A percentile compares a stretch with the other conserved stretches of the same genome.
Conservation (phyloP, 2,113 vertebrate species). For the Chrysochloris asiatica region DNA sequence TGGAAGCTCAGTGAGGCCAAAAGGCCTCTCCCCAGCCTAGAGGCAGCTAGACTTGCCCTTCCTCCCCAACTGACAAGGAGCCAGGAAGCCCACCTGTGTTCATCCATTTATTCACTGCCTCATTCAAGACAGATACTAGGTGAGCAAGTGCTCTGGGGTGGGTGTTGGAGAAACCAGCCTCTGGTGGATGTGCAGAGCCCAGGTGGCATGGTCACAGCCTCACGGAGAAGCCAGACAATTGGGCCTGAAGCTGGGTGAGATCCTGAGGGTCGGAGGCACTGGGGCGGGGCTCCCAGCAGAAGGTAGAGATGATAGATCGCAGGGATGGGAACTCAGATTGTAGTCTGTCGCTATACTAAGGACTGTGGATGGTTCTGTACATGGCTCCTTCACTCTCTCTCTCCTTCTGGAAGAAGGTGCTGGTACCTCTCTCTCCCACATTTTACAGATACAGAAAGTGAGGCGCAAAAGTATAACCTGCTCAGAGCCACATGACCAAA, state of each 20-base stretch:
- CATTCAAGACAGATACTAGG: too few species aligned
- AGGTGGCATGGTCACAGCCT: not conserved
- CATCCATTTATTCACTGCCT: not conserved
- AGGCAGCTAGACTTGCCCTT: not conserved
- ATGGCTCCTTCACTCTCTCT: not conserved
- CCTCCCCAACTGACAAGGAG: not conserved
- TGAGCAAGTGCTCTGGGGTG: not conserved
- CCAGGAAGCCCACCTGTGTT: not conserved
- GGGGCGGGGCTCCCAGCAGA: not conserved
- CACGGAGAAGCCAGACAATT: not conserved
- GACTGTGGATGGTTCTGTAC: not conserved
- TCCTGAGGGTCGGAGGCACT: not conserved
- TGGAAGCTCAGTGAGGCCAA: not conserved
- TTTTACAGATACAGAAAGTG: constrained; percentile 5
- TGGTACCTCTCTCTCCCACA: not conserved
- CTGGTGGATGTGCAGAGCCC: not conserved
- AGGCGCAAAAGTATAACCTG: not conserved
- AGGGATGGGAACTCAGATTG: not conserved
- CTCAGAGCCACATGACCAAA: not conserved
- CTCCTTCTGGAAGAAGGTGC: not conserved
- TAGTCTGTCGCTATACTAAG: rapidly evolving
- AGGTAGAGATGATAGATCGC: not conserved
- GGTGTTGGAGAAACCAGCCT: not conserved
- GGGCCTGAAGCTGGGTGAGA: not conserved
- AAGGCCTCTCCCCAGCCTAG: not conserved